These are phyloP conservation scores for Blera fallax DNA, from an alignment of 2,888 invertebrate genomes.

Conservation along the genomic window DNA sequence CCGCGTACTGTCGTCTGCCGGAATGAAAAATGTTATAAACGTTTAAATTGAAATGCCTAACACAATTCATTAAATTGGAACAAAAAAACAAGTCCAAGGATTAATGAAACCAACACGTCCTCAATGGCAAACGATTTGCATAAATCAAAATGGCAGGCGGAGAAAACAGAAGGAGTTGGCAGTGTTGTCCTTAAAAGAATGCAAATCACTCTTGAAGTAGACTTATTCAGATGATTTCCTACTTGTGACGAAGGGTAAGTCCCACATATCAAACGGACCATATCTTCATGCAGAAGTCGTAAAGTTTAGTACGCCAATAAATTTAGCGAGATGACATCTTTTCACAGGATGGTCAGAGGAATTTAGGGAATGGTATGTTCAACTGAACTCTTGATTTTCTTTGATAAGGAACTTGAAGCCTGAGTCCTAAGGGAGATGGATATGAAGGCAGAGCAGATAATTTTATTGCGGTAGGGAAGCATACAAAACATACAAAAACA, in stretches of 20 bases:
- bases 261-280: neutral
- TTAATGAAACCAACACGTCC: conserved; percentile 21
- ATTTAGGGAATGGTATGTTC: no score
- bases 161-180: neutral
- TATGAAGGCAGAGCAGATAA: no score
- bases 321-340: neutral
- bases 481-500: no score
- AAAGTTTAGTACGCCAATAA: neutral
- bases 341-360: neutral
- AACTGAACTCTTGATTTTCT: no score
- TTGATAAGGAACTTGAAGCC: no score
- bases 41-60: conserved; percentile 15
- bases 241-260: neutral
- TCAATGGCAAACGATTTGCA: conserved; percentile 14
- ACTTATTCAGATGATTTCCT: neutral
- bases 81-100: neutral
- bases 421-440: no score
- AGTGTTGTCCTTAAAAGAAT: neutral
- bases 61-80: conserved; percentile 13
- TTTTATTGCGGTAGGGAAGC: no score
- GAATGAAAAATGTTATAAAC: conserved; percentile 32
- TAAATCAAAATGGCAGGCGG: conserved; percentile 22
- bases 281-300: neutral
- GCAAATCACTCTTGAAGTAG: conserved; percentile 7
- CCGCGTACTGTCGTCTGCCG: neutral